These are phyloP conservation scores for Vesta saturnalis DNA, from an alignment of 2,888 invertebrate genomes.

Conservation along the genomic window DNA sequence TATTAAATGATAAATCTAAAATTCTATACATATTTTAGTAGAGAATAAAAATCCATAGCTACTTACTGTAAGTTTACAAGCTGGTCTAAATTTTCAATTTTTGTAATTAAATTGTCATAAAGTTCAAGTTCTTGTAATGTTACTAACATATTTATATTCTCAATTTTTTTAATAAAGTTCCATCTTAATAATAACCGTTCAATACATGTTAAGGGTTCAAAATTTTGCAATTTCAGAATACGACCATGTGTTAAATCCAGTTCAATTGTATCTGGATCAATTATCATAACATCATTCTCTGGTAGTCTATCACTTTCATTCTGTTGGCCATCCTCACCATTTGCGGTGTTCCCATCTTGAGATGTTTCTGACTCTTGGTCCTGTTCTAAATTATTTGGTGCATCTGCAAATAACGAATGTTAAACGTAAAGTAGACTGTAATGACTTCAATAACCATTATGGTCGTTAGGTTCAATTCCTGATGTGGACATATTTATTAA, in stretches of 20 bases:
- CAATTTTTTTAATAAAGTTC: conserved; percentile 95
- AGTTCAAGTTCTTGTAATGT: conserved; percentile 90
- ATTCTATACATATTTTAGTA: conserved; percentile 68
- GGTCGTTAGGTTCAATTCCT: too few species aligned
- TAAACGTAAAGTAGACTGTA: too few species aligned
- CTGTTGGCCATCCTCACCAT: not conserved
- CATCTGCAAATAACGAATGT: too few species aligned
- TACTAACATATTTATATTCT: conserved; percentile 80
- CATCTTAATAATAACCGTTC: conserved; percentile 89
- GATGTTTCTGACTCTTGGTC: too few species aligned
- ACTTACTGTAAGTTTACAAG: conserved; percentile 91
- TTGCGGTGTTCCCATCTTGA: not conserved
- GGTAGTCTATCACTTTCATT: conserved; percentile 52
- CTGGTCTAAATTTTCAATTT: conserved; percentile 88
- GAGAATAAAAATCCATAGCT: not conserved
- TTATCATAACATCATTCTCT: conserved; percentile 70
- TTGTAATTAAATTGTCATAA: conserved; percentile 96
- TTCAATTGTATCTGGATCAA: conserved; percentile 73
- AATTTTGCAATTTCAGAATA: conserved; percentile 84
- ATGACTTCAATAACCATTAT: too few species aligned
- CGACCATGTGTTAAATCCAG: conserved; percentile 92
- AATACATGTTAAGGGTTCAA: conserved; percentile 79
- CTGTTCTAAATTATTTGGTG: too few species aligned
- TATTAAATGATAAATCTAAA: conserved; percentile 95
- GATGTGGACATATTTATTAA: too few species aligned